Base-by-base conservation (phyloP, 2,113 vertebrate genomes). In the Dicrurus megarhynchus region DNA sequence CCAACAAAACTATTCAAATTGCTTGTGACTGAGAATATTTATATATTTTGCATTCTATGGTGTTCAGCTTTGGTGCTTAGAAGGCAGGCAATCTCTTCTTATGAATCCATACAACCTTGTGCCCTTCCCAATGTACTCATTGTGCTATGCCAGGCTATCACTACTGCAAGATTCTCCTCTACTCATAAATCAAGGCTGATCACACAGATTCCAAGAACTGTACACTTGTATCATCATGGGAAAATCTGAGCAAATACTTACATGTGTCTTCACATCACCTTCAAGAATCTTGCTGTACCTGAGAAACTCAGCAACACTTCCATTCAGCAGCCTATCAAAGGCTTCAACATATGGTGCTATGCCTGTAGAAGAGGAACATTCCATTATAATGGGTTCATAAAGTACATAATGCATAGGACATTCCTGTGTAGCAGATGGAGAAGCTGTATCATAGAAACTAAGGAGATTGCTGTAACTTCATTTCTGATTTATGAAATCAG, bases 221-320 rank as follows among this genome's bases (percentile, higher is more conserved):
- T 26, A 82, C 1, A 0, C 7, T 64, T 68, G 4, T 17, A 37
- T 26, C 18, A 70, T 5, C 18, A 16, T 23, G 28, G 22, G 42
- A 52, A 63, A 77, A 76, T 49, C 5, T 21, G 50, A 27, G 56
- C 37, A 73, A 94, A 90, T 96, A 98, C 99, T 99, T 97, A 99
- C 99, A n/a, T 99, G 99, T 87, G 98, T 98, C 91, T 99, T 99
- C 95, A 99, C 99, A 0, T 99, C 99, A 7, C 98, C 98, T 83
- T 99, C 99, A 60, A 99, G 98, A 90, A 97, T 97, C 84, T 93
- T 98, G 97, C 99, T 99, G 96, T 98, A 96, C 94, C 97, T 98
- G 90, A 99, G 91, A 97, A 99, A 99, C 76, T 99, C 98, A 7
- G 98, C 98, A 94, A 99, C 98, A 7, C 98, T 98, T 57, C 98